phyloP scores from a whole-genome alignment of 2,888 invertebrate species.

The Anoplius nigerrimus region DNA sequence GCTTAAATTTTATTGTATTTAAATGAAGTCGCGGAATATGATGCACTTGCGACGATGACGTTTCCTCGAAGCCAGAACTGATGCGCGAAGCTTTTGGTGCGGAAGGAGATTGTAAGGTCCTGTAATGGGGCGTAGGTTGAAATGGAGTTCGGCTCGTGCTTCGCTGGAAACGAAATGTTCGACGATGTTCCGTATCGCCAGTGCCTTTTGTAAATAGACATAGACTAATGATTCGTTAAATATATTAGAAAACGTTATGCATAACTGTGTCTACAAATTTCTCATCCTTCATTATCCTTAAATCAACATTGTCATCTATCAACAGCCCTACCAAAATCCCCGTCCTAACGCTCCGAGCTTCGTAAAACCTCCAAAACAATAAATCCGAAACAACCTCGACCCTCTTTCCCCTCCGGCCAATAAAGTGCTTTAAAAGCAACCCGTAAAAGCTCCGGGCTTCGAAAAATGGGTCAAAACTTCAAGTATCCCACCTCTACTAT shows the following conservation, averaged over 20 bases:
- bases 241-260: constrained; percentile 66
- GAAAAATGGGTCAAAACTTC: no score
- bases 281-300: no score
- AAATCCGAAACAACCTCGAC: no score
- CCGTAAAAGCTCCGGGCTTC: no score
- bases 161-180: constrained; percentile 44
- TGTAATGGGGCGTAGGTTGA: background rate
- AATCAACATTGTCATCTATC: no score
- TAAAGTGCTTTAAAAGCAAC: no score
- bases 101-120: background rate
- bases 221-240: constrained; percentile 66
- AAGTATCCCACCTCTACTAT: no score
- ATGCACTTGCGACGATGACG: constrained; percentile 10
- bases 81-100: background rate
- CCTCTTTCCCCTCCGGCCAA: no score
- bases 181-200: constrained; percentile 43
- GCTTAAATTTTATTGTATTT: constrained; percentile 14
- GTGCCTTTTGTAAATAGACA: constrained; percentile 65
- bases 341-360: no score
- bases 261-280: constrained; percentile 20
- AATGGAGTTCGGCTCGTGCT: constrained; percentile 30
- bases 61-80: constrained; percentile 10
- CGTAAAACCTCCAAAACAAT: no score
- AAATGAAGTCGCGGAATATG: background rate
- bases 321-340: no score